A percentile compares a stretch with the other conserved stretches of the same genome.
Conservation (phyloP, 2,888 invertebrate species). For the Bombylius major region DNA sequence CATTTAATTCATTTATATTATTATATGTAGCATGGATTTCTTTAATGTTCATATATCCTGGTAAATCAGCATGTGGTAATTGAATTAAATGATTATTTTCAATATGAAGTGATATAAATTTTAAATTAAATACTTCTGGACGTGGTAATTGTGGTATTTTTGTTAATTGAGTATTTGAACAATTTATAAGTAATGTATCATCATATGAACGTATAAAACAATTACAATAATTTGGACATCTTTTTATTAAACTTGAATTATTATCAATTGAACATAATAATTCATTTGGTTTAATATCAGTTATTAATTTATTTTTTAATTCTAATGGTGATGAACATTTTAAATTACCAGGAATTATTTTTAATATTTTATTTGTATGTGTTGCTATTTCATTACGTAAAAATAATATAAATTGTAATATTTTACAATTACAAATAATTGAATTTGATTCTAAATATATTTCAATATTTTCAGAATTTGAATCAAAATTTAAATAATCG, state of each 20-base stretch:
- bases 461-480: conserved; percentile 21
- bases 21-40: conserved; percentile 41
- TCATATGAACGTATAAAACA: conserved; percentile 41
- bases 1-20: conserved; percentile 31
- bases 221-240: conserved; percentile 41
- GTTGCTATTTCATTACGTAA: conserved; percentile 36
- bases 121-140: conserved; percentile 17
- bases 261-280: conserved; percentile 39
- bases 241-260: conserved; percentile 17
- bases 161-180: conserved; percentile 38
- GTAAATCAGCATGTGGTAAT: conserved; percentile 27
- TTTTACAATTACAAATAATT: conserved; percentile 46
- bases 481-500: conserved; percentile 21
- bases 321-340: conserved; percentile 36
- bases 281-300: conserved; percentile 32
- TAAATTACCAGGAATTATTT: conserved; percentile 34
- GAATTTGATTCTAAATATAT: conserved; percentile 47
- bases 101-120: conserved; percentile 37
- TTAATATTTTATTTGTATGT: conserved; percentile 28
- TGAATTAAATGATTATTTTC: conserved; percentile 34
- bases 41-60: conserved; percentile 40
- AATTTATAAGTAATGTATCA: conserved; percentile 41
- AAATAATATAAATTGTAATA: conserved; percentile 43
- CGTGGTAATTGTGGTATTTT: conserved; percentile 35
- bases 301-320: conserved; percentile 22